These are phyloP conservation scores for Malthinus seriepunctatus DNA, from an alignment of 2,888 invertebrate genomes.

Conservation along the genomic window DNA sequence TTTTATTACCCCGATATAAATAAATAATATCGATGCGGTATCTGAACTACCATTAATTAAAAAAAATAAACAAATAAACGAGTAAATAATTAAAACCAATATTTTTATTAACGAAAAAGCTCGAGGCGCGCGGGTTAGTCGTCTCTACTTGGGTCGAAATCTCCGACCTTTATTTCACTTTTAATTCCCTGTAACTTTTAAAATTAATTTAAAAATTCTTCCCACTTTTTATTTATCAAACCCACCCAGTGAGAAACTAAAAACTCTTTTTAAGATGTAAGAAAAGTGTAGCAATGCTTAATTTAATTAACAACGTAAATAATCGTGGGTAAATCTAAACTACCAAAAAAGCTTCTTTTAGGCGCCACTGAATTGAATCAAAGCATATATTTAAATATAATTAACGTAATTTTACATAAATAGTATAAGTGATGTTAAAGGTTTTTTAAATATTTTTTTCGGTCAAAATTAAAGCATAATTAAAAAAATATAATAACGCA, in stretches of 20 bases:
- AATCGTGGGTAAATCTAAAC: no score
- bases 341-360: background rate
- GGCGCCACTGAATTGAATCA: slow-evolving; percentile 2
- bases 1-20: slow-evolving; percentile 4
- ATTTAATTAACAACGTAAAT: no score
- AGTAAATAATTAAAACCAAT: background rate
- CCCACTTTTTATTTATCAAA: no score
- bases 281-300: no score
- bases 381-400: slow-evolving; percentile 3
- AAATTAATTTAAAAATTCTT: no score
- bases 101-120: background rate
- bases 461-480: no score
- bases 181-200: no score
- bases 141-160: no score
- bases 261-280: no score
- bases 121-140: background rate
- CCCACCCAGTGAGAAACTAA: no score
- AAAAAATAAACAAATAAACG: background rate
- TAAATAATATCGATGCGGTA: background rate
- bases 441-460: no score
- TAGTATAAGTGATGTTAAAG: background rate
- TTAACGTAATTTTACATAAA: slow-evolving; percentile 5
- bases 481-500: slow-evolving; percentile 2
- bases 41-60: background rate
- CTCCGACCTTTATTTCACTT: no score